These are phyloP conservation scores for Myopa testacea DNA, from an alignment of 2,888 invertebrate species.

Conservation along the genomic window DNA sequence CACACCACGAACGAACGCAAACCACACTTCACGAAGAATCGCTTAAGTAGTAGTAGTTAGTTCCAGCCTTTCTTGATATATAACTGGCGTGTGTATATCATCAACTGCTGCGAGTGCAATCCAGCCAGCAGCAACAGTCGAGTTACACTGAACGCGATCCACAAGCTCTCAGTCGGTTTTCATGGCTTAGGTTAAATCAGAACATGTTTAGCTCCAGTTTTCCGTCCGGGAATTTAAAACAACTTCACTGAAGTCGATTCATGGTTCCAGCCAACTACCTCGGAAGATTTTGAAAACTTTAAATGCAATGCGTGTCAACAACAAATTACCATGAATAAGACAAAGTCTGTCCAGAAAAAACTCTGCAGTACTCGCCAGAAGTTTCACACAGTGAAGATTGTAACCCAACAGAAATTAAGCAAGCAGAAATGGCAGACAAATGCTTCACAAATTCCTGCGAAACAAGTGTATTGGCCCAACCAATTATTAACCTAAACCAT, in stretches of 20 bases:
- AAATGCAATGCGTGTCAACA: no score
- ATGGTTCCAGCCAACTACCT: not conserved
- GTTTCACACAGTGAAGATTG: no score
- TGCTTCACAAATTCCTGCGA: no score
- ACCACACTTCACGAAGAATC: not conserved
- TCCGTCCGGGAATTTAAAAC: not conserved
- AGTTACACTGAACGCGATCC: conserved; percentile 9
- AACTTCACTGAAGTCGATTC: conserved; percentile 2
- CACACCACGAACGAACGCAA: not conserved
- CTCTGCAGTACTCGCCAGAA: no score
- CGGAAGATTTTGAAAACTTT: not conserved
- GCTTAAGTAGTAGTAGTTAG: not conserved
- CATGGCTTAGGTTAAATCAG: not conserved
- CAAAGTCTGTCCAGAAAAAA: no score
- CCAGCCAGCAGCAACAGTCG: not conserved
- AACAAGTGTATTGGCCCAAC: no score
- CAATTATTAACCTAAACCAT: no score
- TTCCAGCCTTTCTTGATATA: not conserved
- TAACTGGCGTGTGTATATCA: not conserved
- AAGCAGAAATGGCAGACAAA: no score
- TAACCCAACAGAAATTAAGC: no score
- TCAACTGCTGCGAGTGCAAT: not conserved
- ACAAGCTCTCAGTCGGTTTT: conserved; percentile 1
- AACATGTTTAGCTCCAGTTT: conserved; percentile 22
- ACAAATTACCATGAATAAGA: no score